These are phyloP conservation scores for Sebastolobus altivelis DNA, from an alignment of 2,797 vertebrate species.

Conservation along the genomic window DNA sequence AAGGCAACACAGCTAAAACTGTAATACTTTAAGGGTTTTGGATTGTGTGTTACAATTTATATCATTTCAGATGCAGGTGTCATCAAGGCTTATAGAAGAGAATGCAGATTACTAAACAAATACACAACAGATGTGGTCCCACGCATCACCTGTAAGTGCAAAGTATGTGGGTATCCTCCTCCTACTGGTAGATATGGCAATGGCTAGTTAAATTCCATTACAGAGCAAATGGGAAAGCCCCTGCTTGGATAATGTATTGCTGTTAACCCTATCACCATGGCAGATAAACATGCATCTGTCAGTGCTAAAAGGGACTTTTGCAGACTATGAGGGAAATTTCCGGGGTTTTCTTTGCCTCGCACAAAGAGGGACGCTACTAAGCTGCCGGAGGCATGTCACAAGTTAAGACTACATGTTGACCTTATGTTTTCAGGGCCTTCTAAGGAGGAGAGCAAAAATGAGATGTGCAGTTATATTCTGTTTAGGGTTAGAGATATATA, in stretches of 20 bases:
- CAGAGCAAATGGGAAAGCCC: not conserved
- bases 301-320: not conserved
- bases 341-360: not conserved
- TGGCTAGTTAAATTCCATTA: conserved; percentile 3
- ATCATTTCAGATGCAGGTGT: not conserved
- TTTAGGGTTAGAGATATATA: not conserved
- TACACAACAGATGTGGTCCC: not conserved
- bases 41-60: not conserved
- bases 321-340: not conserved
- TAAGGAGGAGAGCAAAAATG: not conserved
- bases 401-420: conserved; percentile 14
- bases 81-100: not conserved
- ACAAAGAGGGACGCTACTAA: not conserved
- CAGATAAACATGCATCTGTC: conserved; percentile 16
- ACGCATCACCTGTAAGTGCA: not conserved
- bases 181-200: not conserved
- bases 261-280: not conserved
- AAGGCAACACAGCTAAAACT: not conserved
- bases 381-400: not conserved
- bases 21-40: not conserved
- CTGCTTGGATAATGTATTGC: not conserved
- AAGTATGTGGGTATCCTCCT: not conserved
- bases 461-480: not conserved
- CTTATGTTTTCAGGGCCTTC: not conserved
- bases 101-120: not conserved